These are phyloP conservation scores for Campoletis sonorensis DNA, from an alignment of 1,140 invertebrate genomes.

Conservation along the genomic window DNA sequence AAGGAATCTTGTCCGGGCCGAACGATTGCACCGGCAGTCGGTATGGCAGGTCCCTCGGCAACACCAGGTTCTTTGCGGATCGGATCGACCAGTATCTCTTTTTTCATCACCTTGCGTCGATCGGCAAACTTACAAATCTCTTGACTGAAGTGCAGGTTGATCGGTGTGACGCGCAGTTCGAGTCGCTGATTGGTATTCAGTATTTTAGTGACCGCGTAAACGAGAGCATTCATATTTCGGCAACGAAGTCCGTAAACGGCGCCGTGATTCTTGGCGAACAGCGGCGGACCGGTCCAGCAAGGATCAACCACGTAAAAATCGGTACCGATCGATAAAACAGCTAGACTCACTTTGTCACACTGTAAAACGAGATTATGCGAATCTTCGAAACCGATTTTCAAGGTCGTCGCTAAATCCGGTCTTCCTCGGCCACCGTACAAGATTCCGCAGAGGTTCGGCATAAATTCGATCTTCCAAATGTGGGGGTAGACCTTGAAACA, in stretches of 20 bases:
- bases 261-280: conserved; percentile 65
- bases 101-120: conserved; percentile 41
- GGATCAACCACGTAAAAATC: conserved; percentile 69
- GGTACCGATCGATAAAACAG: conserved; percentile 54
- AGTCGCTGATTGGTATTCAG: conserved; percentile 69
- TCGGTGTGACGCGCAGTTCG: conserved; percentile 63
- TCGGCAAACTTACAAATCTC: conserved; percentile 47
- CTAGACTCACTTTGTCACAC: conserved; percentile 64
- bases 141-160: conserved; percentile 61
- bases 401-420: conserved; percentile 46
- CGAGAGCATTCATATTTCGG: conserved; percentile 59
- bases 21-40: conserved; percentile 54
- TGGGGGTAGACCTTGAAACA: conserved; percentile 66
- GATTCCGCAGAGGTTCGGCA: conserved; percentile 58
- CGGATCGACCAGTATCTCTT: conserved; percentile 53
- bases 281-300: conserved; percentile 68
- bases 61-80: conserved; percentile 55
- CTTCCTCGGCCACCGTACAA: conserved; percentile 61
- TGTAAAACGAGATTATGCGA: conserved; percentile 62
- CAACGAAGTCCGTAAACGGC: conserved; percentile 70
- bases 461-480: conserved; percentile 67
- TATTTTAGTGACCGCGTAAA: conserved; percentile 69
- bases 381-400: conserved; percentile 56
- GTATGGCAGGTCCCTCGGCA: conserved; percentile 3
- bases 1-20: conserved; percentile 59